Evolutionary conservation across 2,113 vertebrate genomes (phyloP).

Genomic region (Tonatia bakeri): DNA sequence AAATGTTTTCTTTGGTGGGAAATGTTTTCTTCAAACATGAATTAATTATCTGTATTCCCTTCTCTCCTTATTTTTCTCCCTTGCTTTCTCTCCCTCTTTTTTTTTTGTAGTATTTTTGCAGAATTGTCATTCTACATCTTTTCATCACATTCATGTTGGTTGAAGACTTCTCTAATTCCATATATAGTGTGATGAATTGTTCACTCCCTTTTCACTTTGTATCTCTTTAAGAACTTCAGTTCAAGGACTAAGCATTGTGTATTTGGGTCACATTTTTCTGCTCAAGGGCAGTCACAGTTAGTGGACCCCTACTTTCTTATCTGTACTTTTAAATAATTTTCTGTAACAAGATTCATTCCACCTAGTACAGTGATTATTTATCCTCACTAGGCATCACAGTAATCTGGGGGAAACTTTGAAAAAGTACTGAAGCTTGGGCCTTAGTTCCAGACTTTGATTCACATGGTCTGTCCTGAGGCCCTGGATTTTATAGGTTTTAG

Average conservation of each 20-base stretch:
- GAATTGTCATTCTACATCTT: not conserved
- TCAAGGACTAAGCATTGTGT: not conserved
- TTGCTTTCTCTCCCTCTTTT: not conserved
- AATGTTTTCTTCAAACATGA: not conserved
- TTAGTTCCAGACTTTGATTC: not conserved
- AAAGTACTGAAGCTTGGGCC: not conserved
- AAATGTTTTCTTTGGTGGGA: not conserved
- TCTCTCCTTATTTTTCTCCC: not conserved
- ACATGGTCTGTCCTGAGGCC: not conserved
- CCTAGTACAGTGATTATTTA: not conserved
- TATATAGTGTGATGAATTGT: not conserved
- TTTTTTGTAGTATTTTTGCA: not conserved
- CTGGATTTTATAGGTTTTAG: not conserved
- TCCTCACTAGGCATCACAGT: not conserved
- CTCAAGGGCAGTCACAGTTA: not conserved
- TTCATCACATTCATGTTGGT: not conserved
- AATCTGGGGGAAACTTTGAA: not conserved
- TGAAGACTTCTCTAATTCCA: not conserved
- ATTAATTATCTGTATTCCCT: not conserved
- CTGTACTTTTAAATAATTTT: not conserved
- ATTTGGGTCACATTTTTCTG: not conserved
- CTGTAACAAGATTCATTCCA: not conserved
- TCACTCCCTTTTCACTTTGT: not conserved
- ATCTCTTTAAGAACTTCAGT: not conserved
- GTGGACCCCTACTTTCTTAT: not conserved